These are phyloP conservation scores for Malthinus seriepunctatus DNA, from an alignment of 2,888 invertebrate genomes.

Conservation along the genomic window DNA sequence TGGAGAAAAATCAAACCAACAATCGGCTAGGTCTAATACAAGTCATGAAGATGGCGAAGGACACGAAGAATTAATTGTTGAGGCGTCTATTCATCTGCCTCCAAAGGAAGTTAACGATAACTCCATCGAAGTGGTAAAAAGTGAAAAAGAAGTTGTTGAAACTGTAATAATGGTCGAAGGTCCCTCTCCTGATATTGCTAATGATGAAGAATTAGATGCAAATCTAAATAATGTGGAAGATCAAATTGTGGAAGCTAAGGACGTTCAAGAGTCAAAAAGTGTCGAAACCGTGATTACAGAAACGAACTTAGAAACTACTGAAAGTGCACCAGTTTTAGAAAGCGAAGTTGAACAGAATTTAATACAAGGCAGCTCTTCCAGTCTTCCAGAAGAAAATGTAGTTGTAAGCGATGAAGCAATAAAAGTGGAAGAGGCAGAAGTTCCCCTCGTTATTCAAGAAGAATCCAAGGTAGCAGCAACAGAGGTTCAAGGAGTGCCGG, in stretches of 20 bases:
- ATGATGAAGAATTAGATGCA: conserved; percentile 49
- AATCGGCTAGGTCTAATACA: conserved; percentile 45
- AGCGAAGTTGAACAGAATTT: not conserved
- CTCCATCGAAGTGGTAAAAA: too few species aligned
- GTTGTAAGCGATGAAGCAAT: conserved; percentile 9
- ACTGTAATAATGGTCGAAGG: conserved; percentile 24
- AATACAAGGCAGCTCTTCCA: too few species aligned
- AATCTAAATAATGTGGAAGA: conserved; percentile 3
- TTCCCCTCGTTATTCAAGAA: too few species aligned
- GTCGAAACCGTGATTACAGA: not conserved
- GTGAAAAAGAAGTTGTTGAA: conserved; percentile 9
- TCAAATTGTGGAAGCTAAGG: not conserved
- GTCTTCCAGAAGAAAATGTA: too few species aligned
- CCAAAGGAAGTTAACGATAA: conserved; percentile 35
- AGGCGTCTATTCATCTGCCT: conserved; percentile 52
- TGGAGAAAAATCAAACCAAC: conserved; percentile 35
- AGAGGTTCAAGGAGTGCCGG: not conserved
- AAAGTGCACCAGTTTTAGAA: not conserved
- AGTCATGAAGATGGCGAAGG: conserved; percentile 48
- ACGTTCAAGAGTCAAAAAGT: not conserved
- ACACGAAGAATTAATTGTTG: conserved; percentile 46
- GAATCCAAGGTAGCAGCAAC: too few species aligned
- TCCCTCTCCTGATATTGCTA: conserved; percentile 42
- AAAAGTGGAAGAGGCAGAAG: not conserved
- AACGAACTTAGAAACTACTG: not conserved